These are phyloP conservation scores for Dysmachus trigonus DNA, from an alignment of 2,888 invertebrate species.

Conservation along the genomic window DNA sequence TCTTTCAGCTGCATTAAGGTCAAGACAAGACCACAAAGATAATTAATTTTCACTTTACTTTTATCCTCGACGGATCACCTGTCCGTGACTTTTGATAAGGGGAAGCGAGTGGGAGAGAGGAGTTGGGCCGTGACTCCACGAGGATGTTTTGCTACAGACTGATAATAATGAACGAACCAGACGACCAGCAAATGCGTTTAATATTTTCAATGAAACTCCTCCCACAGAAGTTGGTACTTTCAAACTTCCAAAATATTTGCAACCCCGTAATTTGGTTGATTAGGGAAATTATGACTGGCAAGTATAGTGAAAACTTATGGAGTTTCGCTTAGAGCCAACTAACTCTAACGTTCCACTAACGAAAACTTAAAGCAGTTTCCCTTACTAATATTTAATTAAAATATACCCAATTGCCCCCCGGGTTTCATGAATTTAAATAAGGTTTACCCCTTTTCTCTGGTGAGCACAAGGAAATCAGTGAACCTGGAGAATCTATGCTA, in stretches of 20 bases:
- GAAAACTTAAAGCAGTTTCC: background rate
- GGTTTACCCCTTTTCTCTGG: background rate
- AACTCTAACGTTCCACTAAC: background rate
- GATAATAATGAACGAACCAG: background rate
- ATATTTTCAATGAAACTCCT: background rate
- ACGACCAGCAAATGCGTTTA: background rate
- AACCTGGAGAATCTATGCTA: background rate
- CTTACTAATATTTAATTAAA: background rate
- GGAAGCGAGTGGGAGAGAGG: background rate
- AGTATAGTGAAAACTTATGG: background rate
- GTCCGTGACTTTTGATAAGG: background rate
- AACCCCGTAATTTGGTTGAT: background rate
- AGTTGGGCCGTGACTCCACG: background rate
- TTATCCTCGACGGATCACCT: background rate
- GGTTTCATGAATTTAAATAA: background rate
- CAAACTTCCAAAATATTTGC: background rate
- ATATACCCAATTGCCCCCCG: background rate
- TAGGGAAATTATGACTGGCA: background rate
- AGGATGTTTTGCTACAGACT: background rate
- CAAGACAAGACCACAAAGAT: background rate
- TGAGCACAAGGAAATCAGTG: background rate
- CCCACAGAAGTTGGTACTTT: background rate
- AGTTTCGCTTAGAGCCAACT: background rate
- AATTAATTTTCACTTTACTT: background rate
- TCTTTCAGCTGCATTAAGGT: background rate